Evolutionary conservation across 2,113 vertebrate genomes (phyloP), one percentile per base, ranked within the genome.

Genomic region (Clarias batrachus): DNA sequence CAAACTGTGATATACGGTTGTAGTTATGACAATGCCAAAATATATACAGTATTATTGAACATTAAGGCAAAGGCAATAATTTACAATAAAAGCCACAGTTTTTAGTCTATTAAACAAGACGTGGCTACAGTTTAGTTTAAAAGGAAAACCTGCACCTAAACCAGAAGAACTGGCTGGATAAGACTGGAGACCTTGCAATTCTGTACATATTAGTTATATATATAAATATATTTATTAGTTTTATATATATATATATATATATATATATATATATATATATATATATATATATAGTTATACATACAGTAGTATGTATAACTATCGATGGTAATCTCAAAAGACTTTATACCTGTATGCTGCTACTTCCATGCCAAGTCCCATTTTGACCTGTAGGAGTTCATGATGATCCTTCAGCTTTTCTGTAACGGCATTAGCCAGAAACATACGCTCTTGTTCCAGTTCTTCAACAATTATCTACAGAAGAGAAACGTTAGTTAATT

Each of bases 301-400:
- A n/a, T n/a, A n/a, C n/a, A n/a, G n/a, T n/a, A 19, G 25, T 59
- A 11, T 57, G 9, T 37, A 80, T 60, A 37, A 80, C 19, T 60
- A 37, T 81, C 30, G 6, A 84, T n/a, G 3, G 23, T 25, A 33
- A 73, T 37, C 30, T 12, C 33, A 27, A 30, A 27, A 11, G n/a
- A 74, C 4, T 1, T 82, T 93, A 91, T 94, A 99, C 98, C 97
- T 97, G 94, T 99, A 99, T 17, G 97, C 94, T 27, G 96, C 97
- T 89, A 99, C 96, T 92, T 99, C 98, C 90, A 97, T 93, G 88
- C 96, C 96, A 78, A 99, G 96, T 62, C 96, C 93, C 19, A 96
- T 97, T 93, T 98, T 99, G 91, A 97, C 95, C 90, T 97, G 96
- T 87, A 98, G 92, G 6, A 99, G 96, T 0, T 97, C 95, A 88